These are phyloP conservation scores for Leptodactylus fuscus DNA, from an alignment of 2,113 vertebrate genomes.

Conservation along the genomic window DNA sequence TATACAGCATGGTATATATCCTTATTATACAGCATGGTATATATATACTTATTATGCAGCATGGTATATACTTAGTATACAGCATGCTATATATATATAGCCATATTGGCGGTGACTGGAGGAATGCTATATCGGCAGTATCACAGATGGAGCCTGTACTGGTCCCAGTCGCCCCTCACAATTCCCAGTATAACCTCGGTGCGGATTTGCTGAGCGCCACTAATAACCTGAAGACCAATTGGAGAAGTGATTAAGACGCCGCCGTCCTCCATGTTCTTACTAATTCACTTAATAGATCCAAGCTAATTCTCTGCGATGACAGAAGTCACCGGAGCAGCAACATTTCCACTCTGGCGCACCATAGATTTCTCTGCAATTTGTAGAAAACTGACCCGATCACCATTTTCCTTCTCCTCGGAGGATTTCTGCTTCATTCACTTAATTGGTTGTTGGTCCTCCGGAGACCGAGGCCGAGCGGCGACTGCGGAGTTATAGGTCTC, in stretches of 20 bases:
- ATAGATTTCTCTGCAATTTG: conserved; percentile 31
- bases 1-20: too few species aligned
- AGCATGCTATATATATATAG: too few species aligned
- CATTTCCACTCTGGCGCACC: conserved; percentile 31
- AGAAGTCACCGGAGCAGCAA: neutral
- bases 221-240: neutral
- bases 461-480: neutral
- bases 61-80: too few species aligned
- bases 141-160: neutral
- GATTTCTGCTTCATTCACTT: conserved; percentile 13
- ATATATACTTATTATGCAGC: too few species aligned
- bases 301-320: neutral
- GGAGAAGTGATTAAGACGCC: conserved; percentile 21
- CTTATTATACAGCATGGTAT: too few species aligned
- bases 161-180: neutral
- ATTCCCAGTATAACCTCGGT: neutral
- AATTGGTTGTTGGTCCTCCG: conserved; percentile 4
- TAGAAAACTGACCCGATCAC: neutral
- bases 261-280: conserved; percentile 26
- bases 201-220: conserved; percentile 5
- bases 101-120: too few species aligned
- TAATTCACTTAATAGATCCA: conserved; percentile 43
- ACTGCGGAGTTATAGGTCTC: neutral
- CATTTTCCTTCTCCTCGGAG: neutral
- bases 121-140: too few species aligned